Conservation (phyloP, 2,888 invertebrate species). For the Drosophila nigritarsus region DNA sequence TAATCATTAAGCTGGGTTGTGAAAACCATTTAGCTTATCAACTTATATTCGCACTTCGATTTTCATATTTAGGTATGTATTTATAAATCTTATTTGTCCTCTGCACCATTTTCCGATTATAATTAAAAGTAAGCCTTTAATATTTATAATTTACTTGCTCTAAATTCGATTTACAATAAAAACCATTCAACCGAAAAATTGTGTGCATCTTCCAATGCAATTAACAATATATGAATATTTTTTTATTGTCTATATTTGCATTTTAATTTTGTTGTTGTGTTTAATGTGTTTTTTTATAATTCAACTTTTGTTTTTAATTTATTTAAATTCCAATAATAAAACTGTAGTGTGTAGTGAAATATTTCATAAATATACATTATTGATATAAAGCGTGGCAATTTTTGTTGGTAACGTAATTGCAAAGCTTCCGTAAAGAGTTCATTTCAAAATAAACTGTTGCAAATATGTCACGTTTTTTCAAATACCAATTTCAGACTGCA, state of each 20-base stretch:
- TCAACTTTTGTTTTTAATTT: slow-evolving; percentile 18
- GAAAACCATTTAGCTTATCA: neutral
- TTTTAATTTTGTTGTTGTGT: slow-evolving; percentile 15
- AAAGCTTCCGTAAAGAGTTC: slow-evolving; percentile 49
- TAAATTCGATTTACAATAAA: slow-evolving; percentile 39
- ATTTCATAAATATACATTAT: slow-evolving; percentile 22
- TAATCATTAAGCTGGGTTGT: too few species aligned
- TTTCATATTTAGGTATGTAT: neutral
- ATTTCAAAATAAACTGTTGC: slow-evolving; percentile 55
- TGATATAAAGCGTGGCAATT: slow-evolving; percentile 26
- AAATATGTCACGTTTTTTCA: slow-evolving; percentile 34
- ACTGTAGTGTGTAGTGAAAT: slow-evolving; percentile 18
- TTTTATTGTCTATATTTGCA: slow-evolving; percentile 32
- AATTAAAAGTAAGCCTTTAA: slow-evolving; percentile 24
- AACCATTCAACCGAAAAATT: slow-evolving; percentile 13
- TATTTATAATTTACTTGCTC: slow-evolving; percentile 38
- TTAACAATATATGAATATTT: slow-evolving; percentile 6
- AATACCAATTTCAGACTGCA: slow-evolving; percentile 36
- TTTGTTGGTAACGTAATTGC: slow-evolving; percentile 54
- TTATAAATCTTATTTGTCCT: neutral
- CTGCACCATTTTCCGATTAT: slow-evolving; percentile 7
- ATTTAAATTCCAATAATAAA: slow-evolving; percentile 20
- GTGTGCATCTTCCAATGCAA: slow-evolving; percentile 33
- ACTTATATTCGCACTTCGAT: neutral
- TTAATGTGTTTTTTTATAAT: slow-evolving; percentile 25